Percentiles rank a stretch among this genome's conserved stretches.
phyloP scores from a whole-genome alignment of 2,113 vertebrate species.

The Rhabdornis inornatus region DNA sequence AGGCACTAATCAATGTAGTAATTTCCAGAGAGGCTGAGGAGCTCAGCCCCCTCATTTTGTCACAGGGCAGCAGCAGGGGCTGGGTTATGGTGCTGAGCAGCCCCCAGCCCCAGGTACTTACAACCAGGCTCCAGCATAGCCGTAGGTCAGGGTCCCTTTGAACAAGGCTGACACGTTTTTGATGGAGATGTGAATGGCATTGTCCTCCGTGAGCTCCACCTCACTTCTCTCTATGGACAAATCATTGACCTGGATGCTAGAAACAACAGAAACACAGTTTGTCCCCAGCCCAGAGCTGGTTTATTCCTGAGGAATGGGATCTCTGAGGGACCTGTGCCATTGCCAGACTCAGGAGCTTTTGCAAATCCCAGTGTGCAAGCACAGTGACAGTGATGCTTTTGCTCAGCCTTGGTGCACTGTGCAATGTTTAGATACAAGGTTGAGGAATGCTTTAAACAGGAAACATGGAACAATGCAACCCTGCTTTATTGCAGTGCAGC shows the following conservation, averaged over 20 bases:
- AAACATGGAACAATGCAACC: accelerated
- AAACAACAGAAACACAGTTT: not conserved
- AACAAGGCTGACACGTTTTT: constrained; percentile 78
- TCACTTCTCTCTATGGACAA: constrained; percentile 78
- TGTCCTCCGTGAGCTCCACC: constrained; percentile 73
- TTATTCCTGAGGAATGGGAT: not conserved
- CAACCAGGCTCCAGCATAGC: constrained; percentile 76
- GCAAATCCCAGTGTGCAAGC: not conserved
- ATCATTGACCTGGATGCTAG: constrained; percentile 82
- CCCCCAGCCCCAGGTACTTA: constrained; percentile 53
- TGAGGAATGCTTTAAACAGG: not conserved
- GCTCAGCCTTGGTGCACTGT: accelerated
- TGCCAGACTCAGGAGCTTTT: accelerated
- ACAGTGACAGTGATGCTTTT: not conserved
- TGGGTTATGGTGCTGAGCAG: accelerated
- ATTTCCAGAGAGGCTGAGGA: not conserved
- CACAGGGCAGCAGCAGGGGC: not conserved
- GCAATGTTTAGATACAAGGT: accelerated
- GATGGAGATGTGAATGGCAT: constrained; percentile 73
- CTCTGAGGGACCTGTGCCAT: not conserved
- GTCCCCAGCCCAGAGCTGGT: accelerated
- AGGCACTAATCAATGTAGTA: not conserved
- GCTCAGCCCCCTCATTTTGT: accelerated
- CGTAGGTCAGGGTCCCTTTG: constrained; percentile 79
- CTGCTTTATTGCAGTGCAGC: not conserved